Conservation (phyloP, 1,140 invertebrate species). For the Eriocheir sinensis region DNA sequence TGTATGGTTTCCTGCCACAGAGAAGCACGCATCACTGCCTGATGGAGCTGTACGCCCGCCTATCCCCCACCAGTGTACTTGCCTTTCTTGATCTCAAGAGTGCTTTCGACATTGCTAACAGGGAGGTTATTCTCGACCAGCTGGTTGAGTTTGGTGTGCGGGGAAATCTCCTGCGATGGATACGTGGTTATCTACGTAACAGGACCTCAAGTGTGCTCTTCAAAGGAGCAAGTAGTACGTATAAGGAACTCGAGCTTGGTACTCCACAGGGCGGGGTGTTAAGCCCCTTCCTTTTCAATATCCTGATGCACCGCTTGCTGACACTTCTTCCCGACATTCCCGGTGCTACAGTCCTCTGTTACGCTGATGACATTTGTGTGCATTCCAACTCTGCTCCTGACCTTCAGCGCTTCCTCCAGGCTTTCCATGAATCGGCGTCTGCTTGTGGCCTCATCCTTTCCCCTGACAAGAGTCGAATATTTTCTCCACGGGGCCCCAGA, state of each 20-base stretch:
- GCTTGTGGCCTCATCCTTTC: not conserved
- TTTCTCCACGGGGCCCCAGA: not conserved
- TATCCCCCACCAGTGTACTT: conserved; percentile 36
- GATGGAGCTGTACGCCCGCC: conserved; percentile 36
- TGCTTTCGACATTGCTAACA: not conserved
- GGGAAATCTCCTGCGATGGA: not conserved
- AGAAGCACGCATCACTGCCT: conserved; percentile 55
- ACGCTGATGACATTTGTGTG: conserved; percentile 28
- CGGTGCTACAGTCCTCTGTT: not conserved
- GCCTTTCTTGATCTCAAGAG: conserved; percentile 19
- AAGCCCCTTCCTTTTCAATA: not conserved
- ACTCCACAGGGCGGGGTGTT: conserved; percentile 35
- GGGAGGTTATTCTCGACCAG: conserved; percentile 5
- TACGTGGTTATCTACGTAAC: not conserved
- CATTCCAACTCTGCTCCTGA: not conserved
- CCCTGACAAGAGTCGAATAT: not conserved
- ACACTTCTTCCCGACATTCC: not conserved
- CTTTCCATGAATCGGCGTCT: not conserved
- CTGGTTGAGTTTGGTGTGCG: conserved; percentile 7
- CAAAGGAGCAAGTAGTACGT: not conserved
- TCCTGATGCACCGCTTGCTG: not conserved
- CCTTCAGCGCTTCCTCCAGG: not conserved
- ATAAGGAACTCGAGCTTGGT: not conserved
- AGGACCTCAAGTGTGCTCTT: not conserved
- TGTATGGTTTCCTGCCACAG: conserved; percentile 40